phyloP scores from a whole-genome alignment of 2,797 vertebrate genomes.

The Lutjanus campechanus region DNA sequence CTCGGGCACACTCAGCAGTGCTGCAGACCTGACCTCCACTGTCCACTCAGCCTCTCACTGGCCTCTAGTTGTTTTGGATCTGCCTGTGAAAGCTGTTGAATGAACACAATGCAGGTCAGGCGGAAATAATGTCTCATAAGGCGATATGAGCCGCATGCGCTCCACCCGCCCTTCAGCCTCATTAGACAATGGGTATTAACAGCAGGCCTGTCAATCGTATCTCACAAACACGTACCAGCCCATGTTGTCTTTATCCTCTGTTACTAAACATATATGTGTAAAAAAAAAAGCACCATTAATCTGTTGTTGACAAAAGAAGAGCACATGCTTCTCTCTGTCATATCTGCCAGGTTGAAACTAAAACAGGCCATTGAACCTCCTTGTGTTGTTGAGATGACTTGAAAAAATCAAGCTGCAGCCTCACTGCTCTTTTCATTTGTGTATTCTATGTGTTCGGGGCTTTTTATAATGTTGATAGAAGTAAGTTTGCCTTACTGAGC shows the following conservation, averaged over 20 bases:
- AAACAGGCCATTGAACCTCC: background rate
- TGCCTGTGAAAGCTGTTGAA: slow-evolving; percentile 43
- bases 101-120: slow-evolving; percentile 67
- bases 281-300: slow-evolving; percentile 37
- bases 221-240: slow-evolving; percentile 20
- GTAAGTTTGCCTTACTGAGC: no score
- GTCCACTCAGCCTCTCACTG: slow-evolving; percentile 18
- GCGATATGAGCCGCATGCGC: slow-evolving; percentile 17
- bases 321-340: background rate
- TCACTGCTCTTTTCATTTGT: no score
- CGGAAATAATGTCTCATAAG: slow-evolving; percentile 53
- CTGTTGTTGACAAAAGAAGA: slow-evolving; percentile 53
- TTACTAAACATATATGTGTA: slow-evolving; percentile 15
- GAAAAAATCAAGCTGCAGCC: no score
- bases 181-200: slow-evolving; percentile 42
- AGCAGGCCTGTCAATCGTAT: slow-evolving; percentile 10
- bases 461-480: no score
- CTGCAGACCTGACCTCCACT: slow-evolving; percentile 25
- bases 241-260: background rate
- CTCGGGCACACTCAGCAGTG: slow-evolving; percentile 8
- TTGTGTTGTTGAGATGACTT: background rate
- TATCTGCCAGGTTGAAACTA: background rate
- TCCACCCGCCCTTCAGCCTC: slow-evolving; percentile 14
- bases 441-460: no score
- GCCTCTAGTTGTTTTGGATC: slow-evolving; percentile 27